Conservation (phyloP, 2,113 vertebrate species). For the Pelodiscus sinensis region DNA sequence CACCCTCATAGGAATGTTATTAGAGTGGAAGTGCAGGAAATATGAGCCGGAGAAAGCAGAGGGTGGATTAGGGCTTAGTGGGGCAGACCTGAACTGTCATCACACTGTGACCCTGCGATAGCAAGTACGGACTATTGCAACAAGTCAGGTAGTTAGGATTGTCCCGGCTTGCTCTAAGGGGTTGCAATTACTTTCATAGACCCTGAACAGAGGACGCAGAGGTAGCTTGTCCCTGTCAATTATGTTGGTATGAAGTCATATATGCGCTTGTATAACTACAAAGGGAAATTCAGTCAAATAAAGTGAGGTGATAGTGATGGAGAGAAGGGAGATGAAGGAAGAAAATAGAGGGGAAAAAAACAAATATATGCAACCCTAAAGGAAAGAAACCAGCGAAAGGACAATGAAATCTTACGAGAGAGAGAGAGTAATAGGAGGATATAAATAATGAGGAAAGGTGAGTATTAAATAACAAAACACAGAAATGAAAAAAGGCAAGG, state of each 20-base stretch:
- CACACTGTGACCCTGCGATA: background rate
- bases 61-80: background rate
- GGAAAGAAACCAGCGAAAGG: background rate
- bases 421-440: background rate
- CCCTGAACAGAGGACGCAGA: background rate
- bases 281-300: background rate
- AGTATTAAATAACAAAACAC: background rate
- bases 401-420: background rate
- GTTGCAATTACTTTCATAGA: background rate
- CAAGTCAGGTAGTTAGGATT: background rate
- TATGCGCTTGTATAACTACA: background rate
- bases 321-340: background rate
- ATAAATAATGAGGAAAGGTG: background rate
- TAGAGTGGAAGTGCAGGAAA: background rate
- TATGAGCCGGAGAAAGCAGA: background rate
- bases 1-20: background rate
- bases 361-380: background rate
- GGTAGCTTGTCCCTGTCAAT: background rate
- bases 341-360: background rate
- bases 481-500: background rate
- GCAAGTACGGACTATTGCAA: background rate
- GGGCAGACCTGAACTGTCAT: background rate
- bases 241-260: background rate
- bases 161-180: background rate
- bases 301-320: background rate